A percentile compares a stretch with the other conserved stretches of the same genome.
phyloP scores from a whole-genome alignment of 2,888 invertebrate genomes.

The Drosophila villosipedis region DNA sequence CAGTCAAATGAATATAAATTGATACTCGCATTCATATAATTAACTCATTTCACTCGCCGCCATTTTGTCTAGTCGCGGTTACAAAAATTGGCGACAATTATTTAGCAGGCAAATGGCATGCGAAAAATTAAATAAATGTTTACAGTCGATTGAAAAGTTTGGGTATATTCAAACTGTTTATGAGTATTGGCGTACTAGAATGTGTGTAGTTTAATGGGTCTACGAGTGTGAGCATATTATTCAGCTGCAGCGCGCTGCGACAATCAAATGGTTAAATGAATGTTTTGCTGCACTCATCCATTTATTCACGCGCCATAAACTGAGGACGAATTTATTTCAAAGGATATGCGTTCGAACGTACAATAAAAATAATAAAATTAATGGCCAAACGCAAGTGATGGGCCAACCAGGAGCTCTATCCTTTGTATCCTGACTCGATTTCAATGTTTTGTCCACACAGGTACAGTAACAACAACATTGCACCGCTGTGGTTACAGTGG shows the following conservation, averaged over 20 bases:
- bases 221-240: conserved; percentile 28
- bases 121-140: conserved; percentile 50
- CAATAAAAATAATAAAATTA: conserved; percentile 76
- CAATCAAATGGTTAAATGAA: conserved; percentile 72
- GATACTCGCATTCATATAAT: conserved; percentile 23
- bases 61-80: conserved; percentile 63
- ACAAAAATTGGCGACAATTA: conserved; percentile 59
- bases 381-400: conserved; percentile 65
- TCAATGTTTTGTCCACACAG: conserved; percentile 18
- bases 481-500: conserved; percentile 48
- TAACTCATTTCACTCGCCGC: conserved; percentile 48
- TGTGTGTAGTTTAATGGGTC: not conserved
- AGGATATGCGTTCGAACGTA: conserved; percentile 64
- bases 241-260: conserved; percentile 44
- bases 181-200: not conserved
- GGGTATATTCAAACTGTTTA: conserved; percentile 15
- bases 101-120: conserved; percentile 56
- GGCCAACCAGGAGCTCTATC: conserved; percentile 28
- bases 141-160: conserved; percentile 7
- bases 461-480: conserved; percentile 15
- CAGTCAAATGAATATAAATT: conserved; percentile 20
- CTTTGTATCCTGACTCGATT: conserved; percentile 4
- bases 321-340: conserved; percentile 73
- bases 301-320: conserved; percentile 81
- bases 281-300: conserved; percentile 79